Conservation (phyloP, 1,140 invertebrate species). For the Trichonephila clavipes region DNA sequence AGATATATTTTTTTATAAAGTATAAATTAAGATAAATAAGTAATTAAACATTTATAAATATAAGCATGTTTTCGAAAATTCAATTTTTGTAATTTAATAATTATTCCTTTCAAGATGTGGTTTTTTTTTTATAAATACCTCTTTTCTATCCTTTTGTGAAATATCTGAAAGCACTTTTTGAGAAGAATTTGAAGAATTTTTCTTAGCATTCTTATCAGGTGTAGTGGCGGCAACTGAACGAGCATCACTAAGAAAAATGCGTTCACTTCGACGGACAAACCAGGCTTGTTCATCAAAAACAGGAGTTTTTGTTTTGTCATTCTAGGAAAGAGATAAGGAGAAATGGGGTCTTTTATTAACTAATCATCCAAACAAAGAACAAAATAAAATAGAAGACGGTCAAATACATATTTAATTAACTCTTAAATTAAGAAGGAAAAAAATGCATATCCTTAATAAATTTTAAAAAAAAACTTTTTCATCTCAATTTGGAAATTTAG, state of each 20-base stretch:
- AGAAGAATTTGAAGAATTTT: conserved; percentile 7
- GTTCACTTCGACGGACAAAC: conserved; percentile 81
- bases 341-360: background rate
- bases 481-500: too few species aligned
- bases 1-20: too few species aligned
- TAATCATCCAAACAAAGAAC: background rate
- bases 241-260: conserved; percentile 82
- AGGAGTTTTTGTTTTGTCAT: conserved; percentile 83
- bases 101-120: background rate
- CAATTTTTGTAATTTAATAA: background rate
- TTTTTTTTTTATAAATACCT: conserved; percentile 16
- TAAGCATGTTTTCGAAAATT: too few species aligned
- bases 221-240: conserved; percentile 78
- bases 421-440: too few species aligned
- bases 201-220: conserved; percentile 66
- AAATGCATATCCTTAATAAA: too few species aligned
- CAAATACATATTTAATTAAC: too few species aligned
- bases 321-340: conserved; percentile 79
- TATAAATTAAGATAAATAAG: too few species aligned
- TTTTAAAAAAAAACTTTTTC: background rate
- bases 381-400: too few species aligned
- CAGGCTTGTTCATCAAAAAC: conserved; percentile 81
- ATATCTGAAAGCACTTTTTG: conserved; percentile 29
- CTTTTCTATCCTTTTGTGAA: conserved; percentile 67
- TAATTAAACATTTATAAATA: too few species aligned